Conservation (phyloP, 2,113 vertebrate genomes). For the Otus sunia region DNA sequence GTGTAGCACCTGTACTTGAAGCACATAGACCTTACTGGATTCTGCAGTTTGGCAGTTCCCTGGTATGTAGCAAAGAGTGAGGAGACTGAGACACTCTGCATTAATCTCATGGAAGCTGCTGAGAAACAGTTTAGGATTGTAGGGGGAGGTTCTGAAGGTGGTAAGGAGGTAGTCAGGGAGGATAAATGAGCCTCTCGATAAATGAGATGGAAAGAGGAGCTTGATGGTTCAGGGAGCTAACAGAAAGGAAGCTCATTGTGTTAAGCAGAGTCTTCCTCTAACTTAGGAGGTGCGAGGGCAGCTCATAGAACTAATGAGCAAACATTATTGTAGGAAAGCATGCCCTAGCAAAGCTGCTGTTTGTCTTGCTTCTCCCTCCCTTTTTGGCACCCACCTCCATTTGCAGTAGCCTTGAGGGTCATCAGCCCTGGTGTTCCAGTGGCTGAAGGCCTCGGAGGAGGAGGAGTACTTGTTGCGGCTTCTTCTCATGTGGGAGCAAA, state of each 20-base stretch:
- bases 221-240: neutral
- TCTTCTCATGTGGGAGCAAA: neutral
- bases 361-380: neutral
- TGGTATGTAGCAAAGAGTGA: neutral
- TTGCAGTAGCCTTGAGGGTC: neutral
- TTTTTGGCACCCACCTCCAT: neutral
- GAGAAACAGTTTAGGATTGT: neutral
- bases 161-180: neutral
- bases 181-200: rapidly evolving
- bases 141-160: neutral
- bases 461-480: neutral
- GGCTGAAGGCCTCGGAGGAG: neutral
- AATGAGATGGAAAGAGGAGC: neutral
- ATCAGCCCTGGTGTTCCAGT: neutral
- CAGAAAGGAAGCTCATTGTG: neutral
- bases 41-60: neutral
- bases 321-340: neutral
- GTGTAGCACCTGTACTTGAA: rapidly evolving
- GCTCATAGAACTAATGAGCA: neutral
- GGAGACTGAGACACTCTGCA: neutral
- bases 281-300: neutral
- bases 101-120: neutral
- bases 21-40: neutral
- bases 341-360: neutral
- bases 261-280: neutral